Evolutionary conservation across 2,797 vertebrate species (phyloP).

Genomic region (Enteromius argenteus): DNA sequence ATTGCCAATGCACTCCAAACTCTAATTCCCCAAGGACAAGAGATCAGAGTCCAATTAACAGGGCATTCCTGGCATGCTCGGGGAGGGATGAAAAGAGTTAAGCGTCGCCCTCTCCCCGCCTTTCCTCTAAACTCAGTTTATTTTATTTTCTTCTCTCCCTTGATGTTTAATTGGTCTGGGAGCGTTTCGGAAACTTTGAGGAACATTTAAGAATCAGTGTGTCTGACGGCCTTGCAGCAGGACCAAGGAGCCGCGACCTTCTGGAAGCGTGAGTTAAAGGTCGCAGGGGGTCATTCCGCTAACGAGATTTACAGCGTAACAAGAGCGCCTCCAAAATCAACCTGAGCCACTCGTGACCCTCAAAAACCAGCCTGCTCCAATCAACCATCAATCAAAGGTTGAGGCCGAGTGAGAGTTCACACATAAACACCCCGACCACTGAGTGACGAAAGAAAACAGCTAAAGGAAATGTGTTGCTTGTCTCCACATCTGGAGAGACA

Average conservation of each 20-base stretch:
- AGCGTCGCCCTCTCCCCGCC: constrained; percentile 27
- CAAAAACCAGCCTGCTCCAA: constrained; percentile 28
- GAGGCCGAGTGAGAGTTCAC: constrained; percentile 19
- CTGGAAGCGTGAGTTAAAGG: constrained; percentile 56
- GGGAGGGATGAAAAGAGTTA: constrained; percentile 65
- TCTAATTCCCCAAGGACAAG: constrained; percentile 61
- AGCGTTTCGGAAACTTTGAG: constrained; percentile 55
- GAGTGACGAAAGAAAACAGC: constrained; percentile 19
- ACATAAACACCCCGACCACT: constrained; percentile 40
- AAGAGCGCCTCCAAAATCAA: constrained; percentile 29
- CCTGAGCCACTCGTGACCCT: constrained; percentile 17
- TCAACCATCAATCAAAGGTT: constrained; percentile 42
- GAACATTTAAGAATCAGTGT: constrained; percentile 29
- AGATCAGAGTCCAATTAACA: constrained; percentile 73
- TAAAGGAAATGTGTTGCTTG: constrained; percentile 9
- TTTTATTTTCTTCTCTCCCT: constrained; percentile 62
- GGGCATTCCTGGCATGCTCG: constrained; percentile 74
- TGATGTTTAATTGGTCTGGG: constrained; percentile 70
- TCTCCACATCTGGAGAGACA: constrained; percentile 16
- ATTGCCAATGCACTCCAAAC: background rate
- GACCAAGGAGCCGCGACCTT: constrained; percentile 38
- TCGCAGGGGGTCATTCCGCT: constrained; percentile 47
- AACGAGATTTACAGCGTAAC: constrained; percentile 47
- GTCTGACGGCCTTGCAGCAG: constrained; percentile 33
- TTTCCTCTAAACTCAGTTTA: constrained; percentile 68